Base-by-base conservation (phyloP, 2,797 vertebrate species). In the Bryconaethiops microstoma region DNA sequence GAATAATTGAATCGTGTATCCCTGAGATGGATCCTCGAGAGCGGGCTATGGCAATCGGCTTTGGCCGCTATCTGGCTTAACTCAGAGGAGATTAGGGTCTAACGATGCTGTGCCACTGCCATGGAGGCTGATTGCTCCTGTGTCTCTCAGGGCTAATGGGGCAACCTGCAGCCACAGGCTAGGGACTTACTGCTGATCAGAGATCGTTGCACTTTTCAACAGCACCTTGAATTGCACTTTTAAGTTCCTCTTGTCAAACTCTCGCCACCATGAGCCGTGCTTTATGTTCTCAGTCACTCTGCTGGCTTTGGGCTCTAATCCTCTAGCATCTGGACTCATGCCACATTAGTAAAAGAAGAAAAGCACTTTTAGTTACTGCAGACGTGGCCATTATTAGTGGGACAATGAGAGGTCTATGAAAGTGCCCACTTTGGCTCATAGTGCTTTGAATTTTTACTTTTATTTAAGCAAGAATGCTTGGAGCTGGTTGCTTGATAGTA, bases 1-100 rank as follows among this genome's bases (percentile, higher is more conserved):
- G 94, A 95, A 95, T 97, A 97, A 98, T 97, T 96, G 94, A 98
- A 98, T 97, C 93, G 93, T 82, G 90, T 65, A 25, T 77, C 91
- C 92, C 93, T 95, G 94, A 92, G 95, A 96, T 96, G 95, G 94
- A 95, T 93, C 96, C 95, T 94, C 94, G 86, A 91, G 93, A 96
- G 95, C 91, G 88, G 89, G 88, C 89, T 68, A 86, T 91, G 94
- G 95, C 94, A 94, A 96, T 94, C 93, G 91, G 93, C 92, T 92
- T 89, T 76, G 90, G 78, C 77, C 82, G 91, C 92, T 87, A 92
- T 90, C 94, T 94, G 88, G 86, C 88, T 92, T 92, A 89, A 95
- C 91, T 91, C 92, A 94, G 93, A 91, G 93, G 94, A 95, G 91
- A 94, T 94, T 92, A 95, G 87, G 87, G 79, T 79, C 83, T 92